phyloP scores from a whole-genome alignment of 1,140 invertebrate genomes.

The Rhysida immarginata region DNA sequence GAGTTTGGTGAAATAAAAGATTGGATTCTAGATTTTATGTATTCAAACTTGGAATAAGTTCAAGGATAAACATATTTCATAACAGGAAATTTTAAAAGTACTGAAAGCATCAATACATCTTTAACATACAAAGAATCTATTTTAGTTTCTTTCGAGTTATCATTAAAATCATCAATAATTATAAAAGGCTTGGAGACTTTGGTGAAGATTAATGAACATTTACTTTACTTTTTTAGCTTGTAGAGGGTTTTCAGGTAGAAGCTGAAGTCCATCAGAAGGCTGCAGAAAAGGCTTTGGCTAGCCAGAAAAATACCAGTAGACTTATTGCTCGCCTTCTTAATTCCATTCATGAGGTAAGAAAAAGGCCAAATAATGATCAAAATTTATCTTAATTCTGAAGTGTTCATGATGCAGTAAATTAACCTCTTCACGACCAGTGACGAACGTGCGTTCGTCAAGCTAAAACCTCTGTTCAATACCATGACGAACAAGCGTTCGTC shows the following conservation, averaged over 20 bases:
- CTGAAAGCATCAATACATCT: not conserved
- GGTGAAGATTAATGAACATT: not conserved
- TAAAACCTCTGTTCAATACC: no score
- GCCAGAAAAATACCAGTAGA: not conserved
- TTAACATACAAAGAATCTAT: not conserved
- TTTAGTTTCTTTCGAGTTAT: not conserved
- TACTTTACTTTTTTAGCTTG: not conserved
- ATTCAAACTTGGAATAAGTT: not conserved
- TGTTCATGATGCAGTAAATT: no score
- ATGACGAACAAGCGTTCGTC: no score
- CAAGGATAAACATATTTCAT: not conserved
- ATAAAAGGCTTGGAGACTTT: not conserved
- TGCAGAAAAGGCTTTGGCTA: not conserved
- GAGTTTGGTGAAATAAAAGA: no score
- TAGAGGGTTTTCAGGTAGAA: not conserved
- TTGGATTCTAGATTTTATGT: no score
- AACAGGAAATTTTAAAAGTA: not conserved
- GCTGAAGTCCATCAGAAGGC: not conserved
- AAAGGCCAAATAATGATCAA: no score
- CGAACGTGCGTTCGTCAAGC: no score
- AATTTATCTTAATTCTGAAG: no score
- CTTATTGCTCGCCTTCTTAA: not conserved
- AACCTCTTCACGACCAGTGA: no score
- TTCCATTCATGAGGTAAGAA: slow-evolving; percentile 5
- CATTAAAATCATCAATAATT: no score